These are phyloP conservation scores for Cirrhinus molitorella DNA, from an alignment of 2,797 vertebrate species.

Conservation along the genomic window DNA sequence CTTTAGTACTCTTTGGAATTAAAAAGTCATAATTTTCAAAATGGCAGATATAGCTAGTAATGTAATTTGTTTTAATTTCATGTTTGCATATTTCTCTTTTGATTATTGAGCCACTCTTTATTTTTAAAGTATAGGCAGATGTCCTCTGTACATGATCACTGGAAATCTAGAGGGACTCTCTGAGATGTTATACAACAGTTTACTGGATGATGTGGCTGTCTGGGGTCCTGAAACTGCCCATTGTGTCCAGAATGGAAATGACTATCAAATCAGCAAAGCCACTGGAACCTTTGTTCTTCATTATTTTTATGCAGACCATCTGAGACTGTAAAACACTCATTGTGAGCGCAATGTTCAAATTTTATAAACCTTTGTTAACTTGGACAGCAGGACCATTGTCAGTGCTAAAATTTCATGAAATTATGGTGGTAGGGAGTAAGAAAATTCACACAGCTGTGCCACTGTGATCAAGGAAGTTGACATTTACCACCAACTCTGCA, in stretches of 20 bases:
- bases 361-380: not conserved
- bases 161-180: not conserved
- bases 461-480: not conserved
- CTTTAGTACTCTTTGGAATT: not conserved
- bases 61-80: slow-evolving; percentile 9
- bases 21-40: not conserved
- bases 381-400: not conserved
- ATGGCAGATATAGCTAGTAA: not conserved
- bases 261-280: not conserved
- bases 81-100: not conserved
- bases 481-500: not conserved
- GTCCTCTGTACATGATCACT: not conserved
- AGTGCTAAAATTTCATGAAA: not conserved
- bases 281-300: not conserved
- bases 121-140: not conserved
- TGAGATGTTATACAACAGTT: not conserved
- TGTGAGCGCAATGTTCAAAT: not conserved
- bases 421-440: not conserved
- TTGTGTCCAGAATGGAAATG: not conserved
- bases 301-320: not conserved
- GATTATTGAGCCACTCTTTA: not conserved
- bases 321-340: not conserved
- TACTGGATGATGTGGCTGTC: not conserved
- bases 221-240: not conserved
- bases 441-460: not conserved